Evolutionary conservation across 2,113 vertebrate genomes (phyloP).

Genomic region (Cervus canadensis): DNA sequence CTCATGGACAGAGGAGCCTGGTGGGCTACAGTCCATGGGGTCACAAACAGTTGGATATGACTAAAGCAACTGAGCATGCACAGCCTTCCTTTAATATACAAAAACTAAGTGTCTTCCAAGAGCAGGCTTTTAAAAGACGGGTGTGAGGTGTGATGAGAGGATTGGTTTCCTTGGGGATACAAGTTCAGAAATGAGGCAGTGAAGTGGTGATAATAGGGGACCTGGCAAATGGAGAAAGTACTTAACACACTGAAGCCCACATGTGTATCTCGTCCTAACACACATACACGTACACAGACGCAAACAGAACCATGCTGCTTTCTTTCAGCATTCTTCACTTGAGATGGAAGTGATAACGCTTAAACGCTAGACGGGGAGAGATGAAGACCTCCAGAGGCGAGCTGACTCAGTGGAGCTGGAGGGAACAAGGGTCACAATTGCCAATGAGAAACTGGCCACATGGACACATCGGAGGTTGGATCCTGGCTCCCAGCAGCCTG

Average conservation of each 20-base stretch:
- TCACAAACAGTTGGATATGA: not conserved
- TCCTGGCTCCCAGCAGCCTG: not conserved
- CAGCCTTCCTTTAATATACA: not conserved
- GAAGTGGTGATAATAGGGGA: not conserved
- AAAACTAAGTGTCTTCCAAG: not conserved
- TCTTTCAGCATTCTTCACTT: not conserved
- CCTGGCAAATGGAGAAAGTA: too few relatives aligned
- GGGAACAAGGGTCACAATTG: not conserved
- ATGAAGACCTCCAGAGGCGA: not conserved
- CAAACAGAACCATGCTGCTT: fast-evolving
- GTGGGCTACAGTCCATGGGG: not conserved
- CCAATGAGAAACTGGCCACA: fast-evolving
- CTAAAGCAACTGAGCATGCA: not conserved
- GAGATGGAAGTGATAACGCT: fast-evolving
- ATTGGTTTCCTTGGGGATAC: not conserved
- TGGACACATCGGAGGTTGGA: not conserved
- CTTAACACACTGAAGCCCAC: fast-evolving
- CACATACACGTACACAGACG: fast-evolving
- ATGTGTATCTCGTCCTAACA: not conserved
- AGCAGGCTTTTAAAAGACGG: not conserved
- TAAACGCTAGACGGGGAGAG: not conserved
- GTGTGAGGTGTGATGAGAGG: fast-evolving
- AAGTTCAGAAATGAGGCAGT: not conserved
- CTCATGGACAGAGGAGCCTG: not conserved
- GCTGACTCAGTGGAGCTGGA: not conserved